Evolutionary conservation across 2,797 vertebrate genomes (phyloP).

Genomic region (Cheirogaleus major): DNA sequence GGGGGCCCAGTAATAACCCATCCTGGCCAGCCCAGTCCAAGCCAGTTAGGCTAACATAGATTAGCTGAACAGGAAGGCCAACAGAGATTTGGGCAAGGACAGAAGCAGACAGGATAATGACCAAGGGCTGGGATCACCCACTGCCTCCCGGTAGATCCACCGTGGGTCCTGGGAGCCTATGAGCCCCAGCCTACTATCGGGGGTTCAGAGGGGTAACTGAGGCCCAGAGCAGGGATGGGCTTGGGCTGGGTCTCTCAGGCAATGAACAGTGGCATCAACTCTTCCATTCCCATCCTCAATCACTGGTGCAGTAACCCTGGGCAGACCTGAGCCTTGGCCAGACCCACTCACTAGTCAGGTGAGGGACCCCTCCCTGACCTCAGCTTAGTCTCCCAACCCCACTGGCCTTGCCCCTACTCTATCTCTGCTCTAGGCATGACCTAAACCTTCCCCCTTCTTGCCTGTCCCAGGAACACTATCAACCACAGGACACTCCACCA

Average conservation of each 20-base stretch:
- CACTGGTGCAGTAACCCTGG: neutral
- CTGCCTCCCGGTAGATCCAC: neutral
- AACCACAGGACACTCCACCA: slow-evolving; percentile 94
- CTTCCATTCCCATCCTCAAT: neutral
- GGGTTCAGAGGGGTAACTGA: neutral
- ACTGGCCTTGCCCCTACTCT: neutral
- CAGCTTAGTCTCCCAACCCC: neutral
- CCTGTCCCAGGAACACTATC: slow-evolving; percentile 89
- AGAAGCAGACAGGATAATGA: neutral
- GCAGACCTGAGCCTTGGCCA: neutral
- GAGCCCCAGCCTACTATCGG: neutral
- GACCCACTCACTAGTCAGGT: neutral
- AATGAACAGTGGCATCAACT: neutral
- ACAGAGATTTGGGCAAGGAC: neutral
- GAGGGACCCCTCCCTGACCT: neutral
- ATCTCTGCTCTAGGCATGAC: neutral
- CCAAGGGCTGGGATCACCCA: neutral
- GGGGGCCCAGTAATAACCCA: neutral
- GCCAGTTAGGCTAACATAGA: neutral
- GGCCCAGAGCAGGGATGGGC: neutral
- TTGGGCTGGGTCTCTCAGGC: neutral
- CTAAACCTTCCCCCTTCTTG: neutral
- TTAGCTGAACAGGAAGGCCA: neutral
- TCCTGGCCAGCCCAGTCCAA: neutral
- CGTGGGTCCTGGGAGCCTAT: neutral